A percentile compares a stretch with the other conserved stretches of the same genome.
Evolutionary conservation across 2,797 vertebrate species (phyloP).

Genomic region (Sorex maritimensis): DNA sequence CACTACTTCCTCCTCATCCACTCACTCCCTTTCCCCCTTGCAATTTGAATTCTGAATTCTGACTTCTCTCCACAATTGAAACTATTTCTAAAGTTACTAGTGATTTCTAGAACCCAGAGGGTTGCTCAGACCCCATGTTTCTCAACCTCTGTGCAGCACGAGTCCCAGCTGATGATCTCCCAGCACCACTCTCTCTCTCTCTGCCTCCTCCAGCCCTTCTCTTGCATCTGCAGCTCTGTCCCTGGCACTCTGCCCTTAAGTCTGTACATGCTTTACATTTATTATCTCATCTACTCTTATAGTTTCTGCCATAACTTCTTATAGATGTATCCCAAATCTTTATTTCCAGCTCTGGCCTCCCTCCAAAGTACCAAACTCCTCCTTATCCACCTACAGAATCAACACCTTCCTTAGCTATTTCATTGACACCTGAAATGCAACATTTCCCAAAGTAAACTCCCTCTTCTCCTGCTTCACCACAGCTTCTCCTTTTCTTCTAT

Average conservation of each 20-base stretch:
- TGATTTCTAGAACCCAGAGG: conserved; percentile 21
- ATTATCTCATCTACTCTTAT: conserved; percentile 76
- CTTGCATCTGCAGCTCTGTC: conserved; percentile 45
- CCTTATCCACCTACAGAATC: conserved; percentile 68
- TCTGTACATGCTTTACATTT: conserved; percentile 67
- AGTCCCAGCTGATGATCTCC: neutral
- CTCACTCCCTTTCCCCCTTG: conserved; percentile 62
- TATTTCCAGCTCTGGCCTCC: conserved; percentile 73
- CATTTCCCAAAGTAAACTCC: conserved; percentile 69
- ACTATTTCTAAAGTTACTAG: conserved; percentile 72
- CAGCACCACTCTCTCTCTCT: neutral
- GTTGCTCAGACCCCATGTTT: neutral
- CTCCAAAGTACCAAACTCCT: conserved; percentile 77
- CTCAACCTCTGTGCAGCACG: neutral
- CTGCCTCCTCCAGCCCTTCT: conserved; percentile 50
- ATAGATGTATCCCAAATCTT: conserved; percentile 68
- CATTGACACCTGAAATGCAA: conserved; percentile 80
- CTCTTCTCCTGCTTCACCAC: conserved; percentile 65
- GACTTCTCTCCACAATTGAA: conserved; percentile 59
- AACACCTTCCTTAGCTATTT: conserved; percentile 76
- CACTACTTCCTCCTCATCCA: conserved; percentile 80
- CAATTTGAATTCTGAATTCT: conserved; percentile 74
- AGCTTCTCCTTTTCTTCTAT: conserved; percentile 62
- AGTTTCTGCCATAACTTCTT: conserved; percentile 75
- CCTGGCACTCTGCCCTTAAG: conserved; percentile 67